Base-by-base conservation (phyloP, 1,140 invertebrate species). In the Archivesica marissinica region DNA sequence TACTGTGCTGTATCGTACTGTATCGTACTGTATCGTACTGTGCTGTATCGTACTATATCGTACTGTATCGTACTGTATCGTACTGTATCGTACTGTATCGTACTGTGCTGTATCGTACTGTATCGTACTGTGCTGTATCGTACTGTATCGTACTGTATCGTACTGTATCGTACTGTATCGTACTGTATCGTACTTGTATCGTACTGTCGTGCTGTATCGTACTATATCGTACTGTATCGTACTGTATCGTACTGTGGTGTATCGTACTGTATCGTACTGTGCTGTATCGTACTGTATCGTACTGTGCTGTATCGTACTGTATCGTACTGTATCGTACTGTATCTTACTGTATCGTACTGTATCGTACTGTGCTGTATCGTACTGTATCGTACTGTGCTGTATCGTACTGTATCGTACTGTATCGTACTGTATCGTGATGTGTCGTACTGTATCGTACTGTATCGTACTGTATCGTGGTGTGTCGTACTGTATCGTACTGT, bases 151-250 rank as follows among this genome's bases (percentile, higher is more conserved):
- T 28, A n/a, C 33, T 59, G 80, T 83, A 74, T 47, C 54, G 80
- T 83, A 56, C 80, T 75, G n/a, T n/a, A n/a, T n/a, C n/a, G n/a
- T n/a, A n/a, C n/a, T n/a, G n/a, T 50, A 25, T 50, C 17, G 39
- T 61, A 33, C 47, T 54, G 50, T 78, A 35, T 64, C 28, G 47
- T 50, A 50, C 28, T n/a, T 64, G 28, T 39, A 20, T 17, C 39
- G 28, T 72, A 20, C 28, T 41, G 39, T 72, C 59, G 56, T 76
- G 54, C 52, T 75, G 70, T 83, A 75, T 50, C 77, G 50, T 77
- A 54, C 61, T 81, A 64, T 83, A 56, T 70, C 54, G 80, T 83
- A 75, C 68, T 75, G 80, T 83, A 75, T 70, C 77, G 80, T 81
- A 75, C 70, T 83, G 66, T 52, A 56, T 70, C 77, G 80, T 83